Conservation (phyloP, 1,140 invertebrate species). For the Caenorhabditis latens region DNA sequence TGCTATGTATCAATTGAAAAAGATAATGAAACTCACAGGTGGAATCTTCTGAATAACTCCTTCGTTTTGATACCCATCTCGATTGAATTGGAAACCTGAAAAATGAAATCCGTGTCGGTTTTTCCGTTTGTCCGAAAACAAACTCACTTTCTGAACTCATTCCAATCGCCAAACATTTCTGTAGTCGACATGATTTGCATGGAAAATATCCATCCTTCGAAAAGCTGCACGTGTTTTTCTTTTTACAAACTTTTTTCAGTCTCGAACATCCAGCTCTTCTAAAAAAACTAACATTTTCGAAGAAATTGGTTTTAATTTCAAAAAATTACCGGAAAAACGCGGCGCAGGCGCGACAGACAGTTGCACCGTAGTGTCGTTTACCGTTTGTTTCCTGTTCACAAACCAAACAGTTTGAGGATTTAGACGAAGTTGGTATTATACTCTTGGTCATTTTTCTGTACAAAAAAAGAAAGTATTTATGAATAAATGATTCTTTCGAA, state of each 20-base stretch:
- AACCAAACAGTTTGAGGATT: neutral
- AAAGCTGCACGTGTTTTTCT: neutral
- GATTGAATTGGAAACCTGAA: no score
- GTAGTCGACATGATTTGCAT: neutral
- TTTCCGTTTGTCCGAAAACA: neutral
- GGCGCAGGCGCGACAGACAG: neutral
- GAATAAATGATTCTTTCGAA: no score
- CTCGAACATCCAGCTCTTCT: neutral
- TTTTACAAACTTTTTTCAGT: neutral
- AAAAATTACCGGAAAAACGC: constrained; percentile 4
- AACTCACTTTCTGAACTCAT: neutral
- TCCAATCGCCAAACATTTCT: neutral
- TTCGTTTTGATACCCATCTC: no score
- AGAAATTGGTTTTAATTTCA: no score
- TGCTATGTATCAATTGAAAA: no score
- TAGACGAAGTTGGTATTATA: no score
- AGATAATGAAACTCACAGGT: no score
- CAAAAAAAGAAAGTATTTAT: no score
- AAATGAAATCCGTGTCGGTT: no score
- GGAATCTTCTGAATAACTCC: no score
- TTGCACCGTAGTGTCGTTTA: neutral
- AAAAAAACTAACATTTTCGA: no score
- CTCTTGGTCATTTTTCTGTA: no score
- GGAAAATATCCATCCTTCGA: neutral
- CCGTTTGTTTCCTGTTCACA: neutral